A percentile compares a stretch with the other conserved stretches of the same genome.
phyloP scores from a whole-genome alignment of 2,797 vertebrate species.

The Mus caroli region DNA sequence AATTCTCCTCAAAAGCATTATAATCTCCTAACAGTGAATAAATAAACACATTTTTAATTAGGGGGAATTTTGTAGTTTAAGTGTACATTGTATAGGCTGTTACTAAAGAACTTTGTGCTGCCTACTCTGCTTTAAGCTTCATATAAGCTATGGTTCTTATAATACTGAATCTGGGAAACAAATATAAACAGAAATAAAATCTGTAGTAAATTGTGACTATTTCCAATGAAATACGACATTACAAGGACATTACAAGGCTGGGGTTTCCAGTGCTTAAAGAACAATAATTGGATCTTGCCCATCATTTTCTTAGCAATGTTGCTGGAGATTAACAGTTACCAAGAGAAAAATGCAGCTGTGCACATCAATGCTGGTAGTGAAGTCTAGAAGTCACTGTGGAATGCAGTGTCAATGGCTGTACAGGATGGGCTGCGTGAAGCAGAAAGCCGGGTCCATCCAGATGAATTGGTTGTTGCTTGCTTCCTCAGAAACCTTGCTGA shows the following conservation, averaged over 20 bases:
- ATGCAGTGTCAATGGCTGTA: background rate
- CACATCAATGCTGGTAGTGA: constrained; percentile 18
- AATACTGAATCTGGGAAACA: constrained; percentile 67
- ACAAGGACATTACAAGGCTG: constrained; percentile 20
- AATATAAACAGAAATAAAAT: constrained; percentile 80
- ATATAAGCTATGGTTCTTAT: background rate
- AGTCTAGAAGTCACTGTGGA: background rate
- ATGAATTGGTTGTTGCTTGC: too few species aligned
- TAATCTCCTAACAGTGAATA: background rate
- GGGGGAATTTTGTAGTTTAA: background rate
- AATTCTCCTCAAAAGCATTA: constrained; percentile 17
- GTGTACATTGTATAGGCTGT: background rate
- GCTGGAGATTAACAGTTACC: background rate
- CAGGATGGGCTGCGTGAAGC: background rate
- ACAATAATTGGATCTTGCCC: constrained; percentile 45
- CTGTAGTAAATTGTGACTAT: constrained; percentile 74
- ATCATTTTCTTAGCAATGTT: constrained; percentile 57
- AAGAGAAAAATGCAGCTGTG: background rate
- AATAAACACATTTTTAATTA: constrained; percentile 23
- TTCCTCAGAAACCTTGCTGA: background rate
- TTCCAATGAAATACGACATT: constrained; percentile 74
- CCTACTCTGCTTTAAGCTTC: background rate
- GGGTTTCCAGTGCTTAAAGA: background rate
- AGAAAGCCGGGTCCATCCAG: background rate
- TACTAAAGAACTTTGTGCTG: background rate